Conservation (phyloP, 2,113 vertebrate species). For the Tetraodon nigroviridis region DNA sequence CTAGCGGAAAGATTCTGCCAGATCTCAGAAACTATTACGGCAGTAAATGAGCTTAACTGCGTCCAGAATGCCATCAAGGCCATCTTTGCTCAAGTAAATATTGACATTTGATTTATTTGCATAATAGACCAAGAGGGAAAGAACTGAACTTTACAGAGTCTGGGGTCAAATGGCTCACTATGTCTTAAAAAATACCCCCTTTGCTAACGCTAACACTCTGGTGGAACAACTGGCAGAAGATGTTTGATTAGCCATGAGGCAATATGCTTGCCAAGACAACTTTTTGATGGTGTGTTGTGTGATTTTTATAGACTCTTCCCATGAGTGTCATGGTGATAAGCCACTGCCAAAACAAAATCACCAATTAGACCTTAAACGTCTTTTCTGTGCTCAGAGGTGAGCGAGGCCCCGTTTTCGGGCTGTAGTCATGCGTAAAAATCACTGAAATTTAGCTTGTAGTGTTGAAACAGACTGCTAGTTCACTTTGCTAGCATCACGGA, state of each 20-base stretch:
- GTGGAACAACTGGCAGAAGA: conserved; percentile 37
- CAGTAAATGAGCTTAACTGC: too few species aligned
- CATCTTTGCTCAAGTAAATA: not conserved
- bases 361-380: conserved; percentile 37
- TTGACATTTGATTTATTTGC: not conserved
- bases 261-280: conserved; percentile 27
- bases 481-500: too few species aligned
- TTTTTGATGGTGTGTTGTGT: conserved; percentile 46
- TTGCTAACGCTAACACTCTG: conserved; percentile 1
- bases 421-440: too few species aligned
- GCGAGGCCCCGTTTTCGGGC: too few species aligned
- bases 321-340: conserved; percentile 40
- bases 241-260: conserved; percentile 29
- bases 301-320: conserved; percentile 50
- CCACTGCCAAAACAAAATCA: conserved; percentile 33
- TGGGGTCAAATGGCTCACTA: not conserved
- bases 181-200: not conserved
- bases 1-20: conserved; percentile 5
- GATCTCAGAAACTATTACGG: too few species aligned
- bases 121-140: not conserved
- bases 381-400: not conserved
- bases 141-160: not conserved
- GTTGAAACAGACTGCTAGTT: too few species aligned
- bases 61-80: not conserved
- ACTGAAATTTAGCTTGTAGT: too few species aligned